These are phyloP conservation scores for Crenichthys baileyi DNA, from an alignment of 2,797 vertebrate genomes.

Conservation along the genomic window DNA sequence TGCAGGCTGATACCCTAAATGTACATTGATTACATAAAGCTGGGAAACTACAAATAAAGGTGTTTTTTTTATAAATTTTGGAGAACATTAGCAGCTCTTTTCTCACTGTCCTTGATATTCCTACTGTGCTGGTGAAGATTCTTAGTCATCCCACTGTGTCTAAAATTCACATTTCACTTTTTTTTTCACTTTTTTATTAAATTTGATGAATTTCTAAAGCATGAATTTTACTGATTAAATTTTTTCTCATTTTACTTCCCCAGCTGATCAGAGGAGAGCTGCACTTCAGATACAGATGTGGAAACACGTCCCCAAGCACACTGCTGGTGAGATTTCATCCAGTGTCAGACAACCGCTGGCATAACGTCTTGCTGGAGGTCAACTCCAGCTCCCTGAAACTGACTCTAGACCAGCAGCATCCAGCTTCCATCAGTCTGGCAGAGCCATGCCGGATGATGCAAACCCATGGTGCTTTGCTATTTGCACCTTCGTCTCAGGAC, in stretches of 20 bases:
- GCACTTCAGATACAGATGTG: conserved; percentile 85
- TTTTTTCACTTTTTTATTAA: not conserved
- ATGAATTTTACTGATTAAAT: not conserved
- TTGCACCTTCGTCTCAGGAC: conserved; percentile 73
- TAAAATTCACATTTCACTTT: not conserved
- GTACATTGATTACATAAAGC: not conserved
- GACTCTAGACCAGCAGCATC: conserved; percentile 77
- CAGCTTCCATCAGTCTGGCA: conserved; percentile 64
- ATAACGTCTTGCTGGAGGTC: conserved; percentile 86
- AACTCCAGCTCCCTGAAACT: conserved; percentile 78
- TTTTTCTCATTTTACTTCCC: not conserved
- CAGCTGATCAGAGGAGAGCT: conserved; percentile 85
- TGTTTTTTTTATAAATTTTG: not conserved
- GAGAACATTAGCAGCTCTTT: not conserved
- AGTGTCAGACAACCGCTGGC: conserved; percentile 87
- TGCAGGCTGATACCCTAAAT: not conserved
- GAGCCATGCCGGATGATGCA: conserved; percentile 75
- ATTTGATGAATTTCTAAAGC: not conserved
- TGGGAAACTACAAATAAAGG: not conserved
- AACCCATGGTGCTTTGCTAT: conserved; percentile 77
- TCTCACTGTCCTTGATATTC: not conserved
- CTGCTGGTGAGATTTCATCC: conserved; percentile 68
- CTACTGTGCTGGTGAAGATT: not conserved
- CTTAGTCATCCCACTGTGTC: not conserved
- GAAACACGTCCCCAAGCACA: conserved; percentile 54